A percentile compares a stretch with the other conserved stretches of the same genome.
phyloP scores from a whole-genome alignment of 2,113 vertebrate species.

The Mixornis gularis region DNA sequence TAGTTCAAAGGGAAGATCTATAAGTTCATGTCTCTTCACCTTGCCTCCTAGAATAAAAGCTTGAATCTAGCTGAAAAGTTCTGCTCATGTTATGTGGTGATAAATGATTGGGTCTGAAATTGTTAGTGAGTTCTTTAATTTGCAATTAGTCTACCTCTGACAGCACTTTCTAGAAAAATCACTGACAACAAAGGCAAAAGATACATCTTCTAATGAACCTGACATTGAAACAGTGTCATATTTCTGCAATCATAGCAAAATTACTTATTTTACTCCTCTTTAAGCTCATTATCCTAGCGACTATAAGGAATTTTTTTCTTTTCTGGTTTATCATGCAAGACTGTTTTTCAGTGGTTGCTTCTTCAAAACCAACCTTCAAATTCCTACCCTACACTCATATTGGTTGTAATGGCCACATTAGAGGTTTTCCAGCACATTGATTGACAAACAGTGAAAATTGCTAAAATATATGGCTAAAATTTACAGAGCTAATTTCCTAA shows the following conservation, averaged over 20 bases:
- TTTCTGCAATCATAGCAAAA: background rate
- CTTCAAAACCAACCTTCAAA: background rate
- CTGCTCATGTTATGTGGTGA: background rate
- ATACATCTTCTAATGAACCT: background rate
- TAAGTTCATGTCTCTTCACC: background rate
- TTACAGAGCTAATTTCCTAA: background rate
- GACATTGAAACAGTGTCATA: background rate
- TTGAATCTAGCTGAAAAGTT: background rate
- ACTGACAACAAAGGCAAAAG: background rate
- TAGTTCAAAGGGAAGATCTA: background rate
- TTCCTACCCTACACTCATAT: background rate
- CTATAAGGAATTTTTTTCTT: background rate
- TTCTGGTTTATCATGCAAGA: background rate
- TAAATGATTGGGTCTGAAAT: background rate
- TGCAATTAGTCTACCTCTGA: background rate
- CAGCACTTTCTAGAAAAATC: background rate
- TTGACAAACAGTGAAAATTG: background rate
- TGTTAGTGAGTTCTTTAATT: background rate
- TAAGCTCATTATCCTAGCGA: background rate
- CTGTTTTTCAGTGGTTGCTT: background rate
- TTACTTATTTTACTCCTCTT: background rate
- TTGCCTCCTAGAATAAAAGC: background rate
- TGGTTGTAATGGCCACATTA: background rate
- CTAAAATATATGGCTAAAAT: background rate
- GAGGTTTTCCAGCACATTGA: background rate